Percentiles rank a stretch among this genome's conserved stretches.
Evolutionary conservation across 2,113 vertebrate genomes (phyloP).

Genomic region (Channa argus): DNA sequence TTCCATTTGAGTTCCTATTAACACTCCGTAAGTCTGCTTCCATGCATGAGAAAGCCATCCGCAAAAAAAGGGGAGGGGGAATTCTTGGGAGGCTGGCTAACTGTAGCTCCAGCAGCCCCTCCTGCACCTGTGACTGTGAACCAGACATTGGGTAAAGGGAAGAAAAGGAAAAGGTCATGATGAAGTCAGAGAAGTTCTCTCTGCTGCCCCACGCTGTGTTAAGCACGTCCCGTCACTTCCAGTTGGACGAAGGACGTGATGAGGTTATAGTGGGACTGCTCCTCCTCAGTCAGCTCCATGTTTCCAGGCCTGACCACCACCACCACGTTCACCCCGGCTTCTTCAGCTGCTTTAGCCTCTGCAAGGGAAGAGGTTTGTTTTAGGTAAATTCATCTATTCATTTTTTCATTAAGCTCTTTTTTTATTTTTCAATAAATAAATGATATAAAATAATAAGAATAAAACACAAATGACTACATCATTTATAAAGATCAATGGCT

Average conservation of each 20-base stretch:
- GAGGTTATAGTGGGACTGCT: conserved; percentile 88
- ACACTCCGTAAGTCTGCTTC: neutral
- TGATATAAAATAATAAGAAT: too few relatives aligned
- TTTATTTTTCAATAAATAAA: too few relatives aligned
- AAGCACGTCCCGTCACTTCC: conserved; percentile 81
- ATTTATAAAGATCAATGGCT: too few relatives aligned
- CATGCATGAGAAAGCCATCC: neutral
- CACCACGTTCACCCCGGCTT: conserved; percentile 88
- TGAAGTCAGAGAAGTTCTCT: conserved; percentile 8
- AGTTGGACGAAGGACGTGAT: conserved; percentile 92
- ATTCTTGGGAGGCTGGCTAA: neutral
- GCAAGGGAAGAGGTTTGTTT: conserved; percentile 2
- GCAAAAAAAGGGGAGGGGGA: neutral
- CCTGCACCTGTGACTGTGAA: conserved; percentile 16
- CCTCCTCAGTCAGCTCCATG: conserved; percentile 92
- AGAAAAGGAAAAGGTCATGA: conserved; percentile 5
- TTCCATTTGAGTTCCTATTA: conserved; percentile 1
- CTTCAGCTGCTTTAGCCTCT: conserved; percentile 94
- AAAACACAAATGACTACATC: too few relatives aligned
- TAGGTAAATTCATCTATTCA: too few relatives aligned
- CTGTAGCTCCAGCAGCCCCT: neutral
- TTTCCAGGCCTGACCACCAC: conserved; percentile 94
- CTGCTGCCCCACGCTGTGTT: conserved; percentile 41
- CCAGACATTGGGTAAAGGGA: conserved; percentile 16
- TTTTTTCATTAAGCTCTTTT: too few relatives aligned